A percentile compares a stretch with the other conserved stretches of the same genome.
These are phyloP conservation scores for Epistrophe grossulariae DNA, from an alignment of 2,888 invertebrate genomes.

Conservation along the genomic window DNA sequence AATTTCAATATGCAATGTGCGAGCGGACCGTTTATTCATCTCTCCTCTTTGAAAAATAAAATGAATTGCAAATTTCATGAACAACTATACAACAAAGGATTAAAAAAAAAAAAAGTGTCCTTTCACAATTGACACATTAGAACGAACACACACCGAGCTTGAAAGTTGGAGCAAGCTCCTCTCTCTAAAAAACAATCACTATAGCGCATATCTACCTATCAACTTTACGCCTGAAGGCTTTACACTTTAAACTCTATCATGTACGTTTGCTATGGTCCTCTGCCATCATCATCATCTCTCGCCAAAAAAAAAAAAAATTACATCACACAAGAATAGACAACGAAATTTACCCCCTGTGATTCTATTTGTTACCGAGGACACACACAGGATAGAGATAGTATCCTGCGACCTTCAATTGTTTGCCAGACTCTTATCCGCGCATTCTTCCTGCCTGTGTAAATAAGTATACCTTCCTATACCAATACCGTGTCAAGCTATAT, in stretches of 20 bases:
- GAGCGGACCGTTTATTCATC: constrained; percentile 42
- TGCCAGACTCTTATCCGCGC: constrained; percentile 72
- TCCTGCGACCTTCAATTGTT: constrained; percentile 75
- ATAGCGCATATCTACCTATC: constrained; percentile 39
- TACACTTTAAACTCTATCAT: constrained; percentile 55
- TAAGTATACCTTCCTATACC: background rate
- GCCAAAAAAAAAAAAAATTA: constrained; percentile 49
- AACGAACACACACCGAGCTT: constrained; percentile 33
- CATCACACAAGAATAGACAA: constrained; percentile 70
- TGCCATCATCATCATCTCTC: constrained; percentile 16
- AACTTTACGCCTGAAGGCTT: constrained; percentile 68
- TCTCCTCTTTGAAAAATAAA: constrained; percentile 22
- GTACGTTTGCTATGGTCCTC: constrained; percentile 30
- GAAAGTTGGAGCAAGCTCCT: background rate
- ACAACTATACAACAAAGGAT: constrained; percentile 1
- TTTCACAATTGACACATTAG: constrained; percentile 70
- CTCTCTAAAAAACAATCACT: constrained; percentile 46
- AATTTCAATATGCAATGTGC: constrained; percentile 37
- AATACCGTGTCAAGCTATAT: constrained; percentile 14
- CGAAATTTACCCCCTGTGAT: constrained; percentile 63
- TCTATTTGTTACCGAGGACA: constrained; percentile 52
- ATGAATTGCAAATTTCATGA: constrained; percentile 58
- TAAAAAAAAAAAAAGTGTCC: constrained; percentile 24
- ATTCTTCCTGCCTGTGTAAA: constrained; percentile 65
- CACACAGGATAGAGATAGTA: constrained; percentile 47